Conservation (phyloP, 92 coral and sea anemone species). For the Zoanthus solanderi region DNA sequence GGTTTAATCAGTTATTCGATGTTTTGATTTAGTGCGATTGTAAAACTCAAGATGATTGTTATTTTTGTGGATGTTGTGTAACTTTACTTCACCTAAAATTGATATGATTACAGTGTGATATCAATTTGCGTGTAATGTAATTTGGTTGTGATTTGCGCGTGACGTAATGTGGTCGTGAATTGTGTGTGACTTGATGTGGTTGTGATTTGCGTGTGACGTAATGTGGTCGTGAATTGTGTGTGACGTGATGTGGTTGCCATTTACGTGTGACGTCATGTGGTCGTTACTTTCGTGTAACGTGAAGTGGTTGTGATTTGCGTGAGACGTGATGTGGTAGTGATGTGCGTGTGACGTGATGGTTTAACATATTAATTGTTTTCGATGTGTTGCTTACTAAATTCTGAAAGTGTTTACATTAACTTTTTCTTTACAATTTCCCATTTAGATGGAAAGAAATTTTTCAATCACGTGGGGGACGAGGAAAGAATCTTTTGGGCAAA, state of each 20-base stretch:
- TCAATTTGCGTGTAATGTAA: no score
- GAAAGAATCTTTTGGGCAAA: constrained; percentile 69
- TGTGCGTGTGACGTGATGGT: no score
- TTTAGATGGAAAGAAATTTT: constrained; percentile 45
- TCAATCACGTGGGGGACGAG: constrained; percentile 24
- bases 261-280: neutral
- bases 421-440: neutral
- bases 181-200: neutral
- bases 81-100: no score
- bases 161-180: neutral
- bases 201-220: neutral
- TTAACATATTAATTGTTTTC: no score
- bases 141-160: no score
- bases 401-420: neutral
- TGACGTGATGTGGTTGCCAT: neutral
- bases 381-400: neutral
- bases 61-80: no score
- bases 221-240: neutral
- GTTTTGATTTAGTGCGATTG: no score
- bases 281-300: neutral
- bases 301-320: neutral
- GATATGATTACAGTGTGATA: no score
- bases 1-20: no score
- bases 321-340: neutral
- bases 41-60: no score